Percentiles rank a stretch among this genome's conserved stretches.
phyloP scores from a whole-genome alignment of 2,888 invertebrate genomes.

The Sisyra terminalis region DNA sequence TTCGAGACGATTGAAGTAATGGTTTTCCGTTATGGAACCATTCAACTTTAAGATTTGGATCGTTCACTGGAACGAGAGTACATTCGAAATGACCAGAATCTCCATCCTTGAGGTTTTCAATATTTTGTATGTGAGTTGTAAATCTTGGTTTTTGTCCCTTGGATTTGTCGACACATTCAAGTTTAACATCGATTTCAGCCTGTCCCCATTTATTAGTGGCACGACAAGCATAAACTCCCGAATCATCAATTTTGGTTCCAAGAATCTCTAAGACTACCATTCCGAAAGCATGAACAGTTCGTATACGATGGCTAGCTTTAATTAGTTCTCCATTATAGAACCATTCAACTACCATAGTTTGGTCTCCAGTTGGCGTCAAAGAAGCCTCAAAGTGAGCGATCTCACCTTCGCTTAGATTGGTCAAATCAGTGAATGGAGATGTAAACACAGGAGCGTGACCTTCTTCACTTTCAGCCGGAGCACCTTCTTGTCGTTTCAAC shows the following conservation, averaged over 20 bases:
- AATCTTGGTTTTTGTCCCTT: constrained; percentile 78
- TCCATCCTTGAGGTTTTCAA: constrained; percentile 77
- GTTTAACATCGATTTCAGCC: constrained; percentile 68
- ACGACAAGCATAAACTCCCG: constrained; percentile 74
- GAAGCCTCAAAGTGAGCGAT: constrained; percentile 96
- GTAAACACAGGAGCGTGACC: constrained; percentile 80
- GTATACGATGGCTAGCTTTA: constrained; percentile 75
- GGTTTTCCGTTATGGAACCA: constrained; percentile 94
- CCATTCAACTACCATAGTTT: constrained; percentile 90
- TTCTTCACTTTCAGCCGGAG: constrained; percentile 51
- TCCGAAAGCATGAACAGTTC: constrained; percentile 93
- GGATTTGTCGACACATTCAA: constrained; percentile 70
- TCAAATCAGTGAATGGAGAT: constrained; percentile 67
- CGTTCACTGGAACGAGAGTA: constrained; percentile 82
- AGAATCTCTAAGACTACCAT: constrained; percentile 93
- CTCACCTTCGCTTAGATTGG: constrained; percentile 83
- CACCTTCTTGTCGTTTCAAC: constrained; percentile 51
- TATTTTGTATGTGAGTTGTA: constrained; percentile 70
- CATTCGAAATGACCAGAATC: constrained; percentile 93
- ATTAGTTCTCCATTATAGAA: constrained; percentile 84
- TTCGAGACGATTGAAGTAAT: constrained; percentile 73
- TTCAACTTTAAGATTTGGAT: constrained; percentile 85
- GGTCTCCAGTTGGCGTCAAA: constrained; percentile 83
- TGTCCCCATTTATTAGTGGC: constrained; percentile 82
- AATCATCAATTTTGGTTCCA: constrained; percentile 85